Percentiles rank a stretch among this genome's conserved stretches.
phyloP scores from a whole-genome alignment of 2,797 vertebrate species.

The Clarias laeviceps region DNA sequence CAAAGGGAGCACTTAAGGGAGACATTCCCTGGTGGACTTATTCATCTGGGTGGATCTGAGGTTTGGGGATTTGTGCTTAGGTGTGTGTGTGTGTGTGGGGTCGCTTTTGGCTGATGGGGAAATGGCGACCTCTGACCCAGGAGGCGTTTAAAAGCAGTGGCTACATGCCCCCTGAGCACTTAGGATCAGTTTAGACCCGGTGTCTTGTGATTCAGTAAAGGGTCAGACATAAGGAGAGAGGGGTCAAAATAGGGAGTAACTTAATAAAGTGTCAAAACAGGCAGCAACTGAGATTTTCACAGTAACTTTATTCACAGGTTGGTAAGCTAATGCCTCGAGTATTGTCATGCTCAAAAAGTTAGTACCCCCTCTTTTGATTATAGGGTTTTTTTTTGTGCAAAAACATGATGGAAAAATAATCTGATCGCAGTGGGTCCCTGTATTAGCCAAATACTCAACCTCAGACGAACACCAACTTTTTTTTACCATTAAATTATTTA shows the following conservation, averaged over 20 bases:
- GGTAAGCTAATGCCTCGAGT: too few species aligned
- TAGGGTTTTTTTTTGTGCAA: too few species aligned
- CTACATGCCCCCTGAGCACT: conserved; percentile 40
- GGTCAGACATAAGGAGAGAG: conserved; percentile 14
- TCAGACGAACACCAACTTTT: too few species aligned
- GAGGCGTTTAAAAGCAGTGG: conserved; percentile 23
- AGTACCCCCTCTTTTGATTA: too few species aligned
- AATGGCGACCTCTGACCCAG: conserved; percentile 39
- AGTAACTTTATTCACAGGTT: background rate
- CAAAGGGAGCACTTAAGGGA: conserved; percentile 50
- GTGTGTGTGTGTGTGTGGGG: conserved; percentile 14
- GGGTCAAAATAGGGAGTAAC: background rate
- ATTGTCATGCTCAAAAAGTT: too few species aligned
- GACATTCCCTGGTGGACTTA: conserved; percentile 19
- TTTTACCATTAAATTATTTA: too few species aligned
- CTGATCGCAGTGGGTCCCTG: too few species aligned
- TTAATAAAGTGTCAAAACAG: conserved; percentile 19
- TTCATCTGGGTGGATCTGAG: background rate
- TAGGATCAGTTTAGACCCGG: conserved; percentile 22
- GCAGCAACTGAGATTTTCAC: background rate
- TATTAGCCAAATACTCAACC: too few species aligned
- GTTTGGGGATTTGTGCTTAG: background rate
- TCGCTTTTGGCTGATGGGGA: conserved; percentile 18
- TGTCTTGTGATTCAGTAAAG: background rate
- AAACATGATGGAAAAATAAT: too few species aligned